A percentile compares a stretch with the other conserved stretches of the same genome.
These are phyloP conservation scores for Drosophila lacicola DNA, from an alignment of 2,888 invertebrate genomes.

Conservation along the genomic window DNA sequence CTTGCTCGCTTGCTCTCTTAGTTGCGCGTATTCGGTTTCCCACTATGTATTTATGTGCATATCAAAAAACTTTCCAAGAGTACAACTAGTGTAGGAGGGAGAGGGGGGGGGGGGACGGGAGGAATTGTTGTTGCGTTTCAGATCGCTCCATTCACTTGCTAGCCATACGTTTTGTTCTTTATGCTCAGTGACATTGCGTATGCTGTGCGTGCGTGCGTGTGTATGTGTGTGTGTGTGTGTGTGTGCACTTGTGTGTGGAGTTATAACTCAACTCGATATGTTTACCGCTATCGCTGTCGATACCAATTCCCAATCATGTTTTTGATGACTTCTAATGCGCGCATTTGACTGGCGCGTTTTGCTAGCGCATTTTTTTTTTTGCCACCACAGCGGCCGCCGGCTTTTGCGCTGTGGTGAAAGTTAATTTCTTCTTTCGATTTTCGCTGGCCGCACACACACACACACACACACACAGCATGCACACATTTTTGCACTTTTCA, in stretches of 20 bases:
- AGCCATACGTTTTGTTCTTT: slow-evolving; percentile 25
- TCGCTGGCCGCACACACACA: slow-evolving; percentile 56
- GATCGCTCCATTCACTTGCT: slow-evolving; percentile 36
- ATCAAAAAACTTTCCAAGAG: slow-evolving; percentile 44
- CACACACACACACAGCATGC: slow-evolving; percentile 15
- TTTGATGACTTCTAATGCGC: slow-evolving; percentile 71
- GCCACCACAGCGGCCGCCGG: neutral
- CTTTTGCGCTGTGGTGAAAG: slow-evolving; percentile 56
- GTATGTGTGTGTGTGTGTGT: neutral
- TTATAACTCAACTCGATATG: slow-evolving; percentile 20
- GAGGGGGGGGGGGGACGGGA: neutral
- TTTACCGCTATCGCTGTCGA: slow-evolving; percentile 15
- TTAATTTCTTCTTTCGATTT: slow-evolving; percentile 73
- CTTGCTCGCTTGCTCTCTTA: slow-evolving; percentile 7
- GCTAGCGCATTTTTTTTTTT: slow-evolving; percentile 33
- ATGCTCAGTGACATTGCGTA: slow-evolving; percentile 5
- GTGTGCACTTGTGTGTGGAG: slow-evolving; percentile 5
- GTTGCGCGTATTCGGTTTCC: slow-evolving; percentile 40
- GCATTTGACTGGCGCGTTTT: slow-evolving; percentile 56
- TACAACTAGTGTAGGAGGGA: slow-evolving; percentile 4
- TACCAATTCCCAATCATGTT: slow-evolving; percentile 29
- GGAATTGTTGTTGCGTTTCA: neutral
- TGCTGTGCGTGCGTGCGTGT: neutral
- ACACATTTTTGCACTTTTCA: slow-evolving; percentile 64
- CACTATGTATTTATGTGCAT: slow-evolving; percentile 16